Conservation (phyloP, 2,113 vertebrate species). For the Entosphenus tridentatus region DNA sequence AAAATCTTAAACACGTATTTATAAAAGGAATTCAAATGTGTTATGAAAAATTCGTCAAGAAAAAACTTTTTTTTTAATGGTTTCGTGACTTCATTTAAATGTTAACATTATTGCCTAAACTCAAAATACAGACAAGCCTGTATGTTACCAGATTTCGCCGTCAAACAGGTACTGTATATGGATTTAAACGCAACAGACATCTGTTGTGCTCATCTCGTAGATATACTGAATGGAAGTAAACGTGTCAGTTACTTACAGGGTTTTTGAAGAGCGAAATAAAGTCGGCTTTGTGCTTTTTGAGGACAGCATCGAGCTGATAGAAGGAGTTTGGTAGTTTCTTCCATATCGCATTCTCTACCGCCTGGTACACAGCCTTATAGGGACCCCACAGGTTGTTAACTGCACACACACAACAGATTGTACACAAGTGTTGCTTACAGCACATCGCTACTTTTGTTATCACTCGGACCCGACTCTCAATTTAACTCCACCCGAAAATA, state of each 20-base stretch:
- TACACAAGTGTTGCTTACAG: not conserved
- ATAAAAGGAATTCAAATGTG: not conserved
- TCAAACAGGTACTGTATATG: too few species aligned
- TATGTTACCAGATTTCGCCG: too few species aligned
- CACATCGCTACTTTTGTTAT: too few species aligned
- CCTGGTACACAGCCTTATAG: not conserved
- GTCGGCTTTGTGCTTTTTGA: conserved; percentile 2
- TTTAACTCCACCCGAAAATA: too few species aligned
- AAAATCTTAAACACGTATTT: not conserved
- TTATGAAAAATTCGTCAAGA: not conserved
- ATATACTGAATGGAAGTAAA: too few species aligned
- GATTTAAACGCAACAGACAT: too few species aligned
- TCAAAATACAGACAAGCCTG: too few species aligned
- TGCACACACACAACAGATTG: not conserved
- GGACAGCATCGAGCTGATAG: not conserved
- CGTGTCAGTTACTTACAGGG: not conserved
- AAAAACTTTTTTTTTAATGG: too few species aligned
- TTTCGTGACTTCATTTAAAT: too few species aligned
- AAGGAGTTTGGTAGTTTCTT: not conserved
- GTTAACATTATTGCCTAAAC: too few species aligned
- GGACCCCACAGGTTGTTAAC: not conserved
- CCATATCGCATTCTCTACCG: not conserved
- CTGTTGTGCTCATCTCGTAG: too few species aligned
- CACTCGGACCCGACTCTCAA: too few species aligned
- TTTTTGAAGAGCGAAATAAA: conserved; percentile 3